Conservation (phyloP, 2,113 vertebrate genomes). For the Odocoileus virginianus region DNA sequence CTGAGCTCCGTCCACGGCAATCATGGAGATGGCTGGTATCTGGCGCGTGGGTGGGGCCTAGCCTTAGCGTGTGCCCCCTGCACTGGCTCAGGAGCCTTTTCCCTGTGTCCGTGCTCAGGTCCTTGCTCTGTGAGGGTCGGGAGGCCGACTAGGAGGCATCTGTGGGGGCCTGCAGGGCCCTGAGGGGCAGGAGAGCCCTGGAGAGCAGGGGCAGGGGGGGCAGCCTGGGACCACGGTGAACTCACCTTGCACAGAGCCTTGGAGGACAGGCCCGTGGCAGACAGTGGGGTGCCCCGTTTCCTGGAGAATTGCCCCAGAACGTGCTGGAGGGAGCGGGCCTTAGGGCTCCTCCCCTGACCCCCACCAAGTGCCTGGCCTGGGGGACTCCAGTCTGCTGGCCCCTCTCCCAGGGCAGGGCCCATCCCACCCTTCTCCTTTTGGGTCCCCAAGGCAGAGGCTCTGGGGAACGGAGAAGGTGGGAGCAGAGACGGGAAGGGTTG, state of each 20-base stretch:
- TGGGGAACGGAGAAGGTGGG: not conserved
- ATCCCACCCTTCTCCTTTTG: not conserved
- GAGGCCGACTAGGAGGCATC: not conserved
- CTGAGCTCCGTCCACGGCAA: rapidly evolving
- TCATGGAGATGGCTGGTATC: too few species aligned
- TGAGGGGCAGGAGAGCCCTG: not conserved
- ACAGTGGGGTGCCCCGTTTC: not conserved
- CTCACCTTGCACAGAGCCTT: not conserved
- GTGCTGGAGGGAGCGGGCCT: not conserved
- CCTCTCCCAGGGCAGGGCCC: not conserved
- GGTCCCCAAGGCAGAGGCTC: not conserved
- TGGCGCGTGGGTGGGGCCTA: not conserved
- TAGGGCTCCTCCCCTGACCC: not conserved
- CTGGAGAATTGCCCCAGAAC: not conserved
- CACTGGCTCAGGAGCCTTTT: not conserved
- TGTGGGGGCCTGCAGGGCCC: not conserved
- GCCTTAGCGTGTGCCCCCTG: not conserved
- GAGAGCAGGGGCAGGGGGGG: not conserved
- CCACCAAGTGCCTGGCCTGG: not conserved
- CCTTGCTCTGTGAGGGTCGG: not conserved
- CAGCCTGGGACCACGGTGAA: not conserved
- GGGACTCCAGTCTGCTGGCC: not conserved
- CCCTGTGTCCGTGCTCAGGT: not conserved
- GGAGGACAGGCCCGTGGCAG: not conserved
- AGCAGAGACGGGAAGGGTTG: not conserved